Conservation (phyloP, 2,113 vertebrate species). For the Tautogolabrus adspersus region DNA sequence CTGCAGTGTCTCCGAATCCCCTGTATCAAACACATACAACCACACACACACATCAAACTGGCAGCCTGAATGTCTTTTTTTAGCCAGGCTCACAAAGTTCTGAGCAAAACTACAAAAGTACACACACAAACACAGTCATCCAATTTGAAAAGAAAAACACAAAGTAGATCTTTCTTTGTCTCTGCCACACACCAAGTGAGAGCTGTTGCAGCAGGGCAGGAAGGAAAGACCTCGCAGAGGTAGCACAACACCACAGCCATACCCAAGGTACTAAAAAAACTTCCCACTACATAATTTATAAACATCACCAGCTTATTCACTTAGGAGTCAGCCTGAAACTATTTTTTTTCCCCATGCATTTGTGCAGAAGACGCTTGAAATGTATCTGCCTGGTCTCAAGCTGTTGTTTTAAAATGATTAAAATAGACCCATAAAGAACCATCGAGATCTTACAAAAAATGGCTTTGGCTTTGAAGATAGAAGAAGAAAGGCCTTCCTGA, state of each 20-base stretch:
- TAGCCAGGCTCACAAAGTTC: not conserved
- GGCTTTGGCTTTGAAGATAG: not conserved
- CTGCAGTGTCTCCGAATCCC: slow-evolving; percentile 29
- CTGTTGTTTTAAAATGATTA: not conserved
- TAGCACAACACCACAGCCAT: not conserved
- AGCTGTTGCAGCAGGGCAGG: slow-evolving; percentile 13
- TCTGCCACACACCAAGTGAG: not conserved
- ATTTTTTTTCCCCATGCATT: not conserved
- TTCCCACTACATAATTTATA: not conserved
- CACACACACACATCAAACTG: slow-evolving; percentile 20
- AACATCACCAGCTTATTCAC: not conserved
- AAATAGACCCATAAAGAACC: not conserved
- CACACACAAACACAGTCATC: not conserved
- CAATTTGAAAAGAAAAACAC: not conserved
- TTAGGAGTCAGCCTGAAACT: not conserved
- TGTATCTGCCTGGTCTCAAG: not conserved
- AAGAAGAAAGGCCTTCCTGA: not conserved
- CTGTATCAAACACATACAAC: slow-evolving; percentile 22
- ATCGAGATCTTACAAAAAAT: not conserved
- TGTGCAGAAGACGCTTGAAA: not conserved
- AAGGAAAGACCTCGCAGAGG: not conserved
- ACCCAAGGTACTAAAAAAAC: slow-evolving; percentile 3
- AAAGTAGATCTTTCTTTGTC: not conserved
- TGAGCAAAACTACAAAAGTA: not conserved
- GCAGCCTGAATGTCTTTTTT: slow-evolving; percentile 9